Evolutionary conservation across 2,113 vertebrate genomes (phyloP), one percentile per base, ranked within the genome.

Genomic region (Alligator mississippiensis): DNA sequence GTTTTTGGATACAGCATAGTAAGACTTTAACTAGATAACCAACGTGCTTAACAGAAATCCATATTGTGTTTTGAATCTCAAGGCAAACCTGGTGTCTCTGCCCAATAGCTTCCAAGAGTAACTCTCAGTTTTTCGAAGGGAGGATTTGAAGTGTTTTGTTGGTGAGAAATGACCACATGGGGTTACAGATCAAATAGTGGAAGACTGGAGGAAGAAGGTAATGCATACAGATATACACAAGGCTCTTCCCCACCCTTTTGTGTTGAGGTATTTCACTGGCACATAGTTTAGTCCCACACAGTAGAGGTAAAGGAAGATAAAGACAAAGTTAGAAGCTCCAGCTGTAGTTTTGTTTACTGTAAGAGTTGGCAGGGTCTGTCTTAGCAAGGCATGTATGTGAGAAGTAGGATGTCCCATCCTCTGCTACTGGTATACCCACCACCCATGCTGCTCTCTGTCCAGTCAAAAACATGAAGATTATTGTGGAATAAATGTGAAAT

Each of bases 201-300:
- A 16, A 28, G 55, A 30, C 7, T 59, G 70, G 34, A 70, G 87
- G 80, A 62, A 80, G 78, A 66, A 63, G 3, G 2, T 68, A 3
- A 47, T 74, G 34, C 55, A 76, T 78, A n/a, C 62, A 60, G 90
- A 58, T 78, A 15, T 70, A 60, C 17, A 11, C 34, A 78, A 82
- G 21, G 63, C 18, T 77, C 38, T 70, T 82, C 38, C 18, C 2
- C 55, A 19, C 0, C 0, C 47, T 58, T 28, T 82, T 84, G 34
- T 57, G 86, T 91, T 80, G 64, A 88, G 64, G 80, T 66, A 57
- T 82, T 88, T 95, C 62, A n/a, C 27, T 82, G 81, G 18, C 75
- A 84, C 24, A 15, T 80, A 11, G 5, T 12, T 82, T 84, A 77
- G 64, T 21, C 34, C 22, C 34, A 17, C 3, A 62, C 28, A 90